phyloP scores from a whole-genome alignment of 2,113 vertebrate species.

The Thinocorus orbignyianus region DNA sequence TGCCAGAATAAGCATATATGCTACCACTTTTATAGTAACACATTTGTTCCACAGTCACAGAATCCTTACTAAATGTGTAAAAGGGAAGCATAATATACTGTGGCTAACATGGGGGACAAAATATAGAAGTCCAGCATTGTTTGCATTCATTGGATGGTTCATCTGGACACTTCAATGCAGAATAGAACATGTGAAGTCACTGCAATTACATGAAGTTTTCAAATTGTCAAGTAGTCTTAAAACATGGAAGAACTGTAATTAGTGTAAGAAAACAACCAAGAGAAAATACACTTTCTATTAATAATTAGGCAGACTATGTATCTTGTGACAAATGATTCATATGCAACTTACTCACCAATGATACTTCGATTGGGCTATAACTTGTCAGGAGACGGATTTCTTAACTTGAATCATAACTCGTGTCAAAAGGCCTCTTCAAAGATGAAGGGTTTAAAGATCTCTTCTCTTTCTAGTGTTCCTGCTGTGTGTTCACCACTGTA shows the following conservation, averaged over 20 bases:
- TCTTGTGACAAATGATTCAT: not conserved
- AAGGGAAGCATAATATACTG: not conserved
- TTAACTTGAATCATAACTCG: slow-evolving; percentile 33
- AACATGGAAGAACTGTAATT: slow-evolving; percentile 27
- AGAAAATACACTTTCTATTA: slow-evolving; percentile 37
- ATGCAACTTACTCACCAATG: not conserved
- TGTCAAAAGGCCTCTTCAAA: slow-evolving; percentile 45
- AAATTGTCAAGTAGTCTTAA: slow-evolving; percentile 10
- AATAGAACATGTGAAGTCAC: not conserved
- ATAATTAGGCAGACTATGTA: slow-evolving; percentile 41
- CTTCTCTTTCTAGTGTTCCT: slow-evolving; percentile 8
- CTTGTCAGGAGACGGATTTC: not conserved
- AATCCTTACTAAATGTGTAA: slow-evolving; percentile 37
- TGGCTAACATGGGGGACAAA: not conserved
- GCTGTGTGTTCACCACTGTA: slow-evolving; percentile 9
- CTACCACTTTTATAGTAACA: slow-evolving; percentile 35
- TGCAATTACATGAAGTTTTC: not conserved
- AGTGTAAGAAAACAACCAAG: not conserved
- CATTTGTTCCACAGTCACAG: slow-evolving; percentile 5
- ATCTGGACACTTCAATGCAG: not conserved
- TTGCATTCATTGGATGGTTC: not conserved
- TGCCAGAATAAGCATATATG: slow-evolving; percentile 13
- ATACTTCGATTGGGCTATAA: not conserved
- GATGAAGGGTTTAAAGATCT: slow-evolving; percentile 40
- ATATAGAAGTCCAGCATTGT: not conserved